Evolutionary conservation across 2,888 invertebrate species (phyloP).

Genomic region (Dolichomitus sp.): DNA sequence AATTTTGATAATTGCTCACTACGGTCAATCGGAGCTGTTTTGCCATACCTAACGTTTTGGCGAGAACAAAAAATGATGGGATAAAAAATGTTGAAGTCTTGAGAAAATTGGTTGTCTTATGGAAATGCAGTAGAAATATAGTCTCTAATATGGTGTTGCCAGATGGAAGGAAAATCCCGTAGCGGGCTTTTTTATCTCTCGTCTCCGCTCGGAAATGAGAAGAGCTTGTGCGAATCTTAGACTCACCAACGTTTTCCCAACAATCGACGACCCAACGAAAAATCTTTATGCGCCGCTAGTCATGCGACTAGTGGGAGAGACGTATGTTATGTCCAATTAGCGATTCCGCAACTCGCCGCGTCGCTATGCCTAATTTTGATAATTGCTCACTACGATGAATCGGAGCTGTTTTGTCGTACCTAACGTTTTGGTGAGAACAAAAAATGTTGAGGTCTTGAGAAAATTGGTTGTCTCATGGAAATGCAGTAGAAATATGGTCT

Average conservation of each 20-base stretch:
- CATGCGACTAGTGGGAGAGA: slow-evolving; percentile 1
- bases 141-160: too few relatives aligned
- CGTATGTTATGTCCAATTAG: slow-evolving; percentile 73
- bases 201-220: slow-evolving; percentile 25
- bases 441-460: background rate
- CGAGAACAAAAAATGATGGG: background rate
- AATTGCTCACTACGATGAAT: slow-evolving; percentile 32
- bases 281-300: background rate
- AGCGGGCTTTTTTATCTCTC: too few relatives aligned
- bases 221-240: slow-evolving; percentile 18
- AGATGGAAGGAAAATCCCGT: too few relatives aligned
- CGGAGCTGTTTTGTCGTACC: background rate
- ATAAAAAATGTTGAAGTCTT: background rate
- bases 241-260: slow-evolving; percentile 18
- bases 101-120: too few relatives aligned
- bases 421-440: background rate
- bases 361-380: slow-evolving; percentile 53
- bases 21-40: slow-evolving; percentile 10
- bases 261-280: slow-evolving; percentile 1
- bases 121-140: too few relatives aligned
- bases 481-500: too few relatives aligned
- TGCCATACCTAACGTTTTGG: background rate
- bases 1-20: slow-evolving; percentile 48
- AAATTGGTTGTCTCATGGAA: too few relatives aligned
- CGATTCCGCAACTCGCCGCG: slow-evolving; percentile 59